Base-by-base conservation (phyloP, 2,888 invertebrate species). In the Rhingia rostrata region DNA sequence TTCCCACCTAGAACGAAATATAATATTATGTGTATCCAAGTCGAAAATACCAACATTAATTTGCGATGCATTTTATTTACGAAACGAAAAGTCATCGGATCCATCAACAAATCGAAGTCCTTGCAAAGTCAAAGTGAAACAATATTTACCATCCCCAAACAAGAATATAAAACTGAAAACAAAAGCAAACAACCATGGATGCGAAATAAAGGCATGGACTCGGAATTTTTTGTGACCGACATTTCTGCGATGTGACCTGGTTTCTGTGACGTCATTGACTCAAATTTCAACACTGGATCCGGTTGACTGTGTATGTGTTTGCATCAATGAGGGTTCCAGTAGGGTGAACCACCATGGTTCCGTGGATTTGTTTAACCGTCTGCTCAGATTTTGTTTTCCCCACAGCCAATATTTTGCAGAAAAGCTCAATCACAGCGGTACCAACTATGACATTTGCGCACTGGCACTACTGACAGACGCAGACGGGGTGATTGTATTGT, bases 241-340 rank as follows among this genome's bases (percentile, higher is more conserved):
- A 80, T 84, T 80, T 49, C 30, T 61, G 41, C 70, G 74, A 80
- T 84, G 22, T 22, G 84, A 70, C 84, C 80, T 84, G 74, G 80
- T 84, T 74, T 47, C 51, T 74, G 84, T 80, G 84, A 84, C 84
- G 84, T 84, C 84, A 84, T 84, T 74, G 84, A 80, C 73, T 80
- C 64, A 79, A 69, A 47, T 74, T 80, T 74, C 64, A 43, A 70
- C 74, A 70, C 60, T 12, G 9, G 12, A 78, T 35, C 61, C 67
- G 47, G 49, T 43, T 37, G 53, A 30, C 66, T 72, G 7, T 41
- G 39, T 41, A 41, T 47, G 9, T 5, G 6, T 33, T 22, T n/a
- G 54, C 32, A 33, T 10, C 7, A 4, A 30, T 22, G 22, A 4
- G 10, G 10, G 6, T 3, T n/a, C 39, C 9, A 37, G 51, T 43